Base-by-base conservation (phyloP, 1,140 invertebrate species). In the Cotesia chilonis region DNA sequence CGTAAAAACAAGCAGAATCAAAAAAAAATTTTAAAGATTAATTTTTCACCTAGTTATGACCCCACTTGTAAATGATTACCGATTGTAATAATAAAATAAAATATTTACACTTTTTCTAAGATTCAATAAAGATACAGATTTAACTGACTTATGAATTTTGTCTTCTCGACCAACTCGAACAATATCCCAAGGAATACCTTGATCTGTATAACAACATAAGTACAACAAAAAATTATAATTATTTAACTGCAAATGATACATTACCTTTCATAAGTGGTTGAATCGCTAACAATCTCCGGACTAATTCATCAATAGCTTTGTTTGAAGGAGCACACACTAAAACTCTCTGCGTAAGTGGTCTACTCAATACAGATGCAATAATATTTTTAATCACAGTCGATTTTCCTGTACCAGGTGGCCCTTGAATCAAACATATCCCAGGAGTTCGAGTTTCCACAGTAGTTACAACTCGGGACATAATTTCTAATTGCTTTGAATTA, bases 381-480 rank as follows among this genome's bases (percentile, higher is more conserved):
- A 65, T 52, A 72, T 72, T 72, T 12, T 68, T 54, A 64, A 72
- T 72, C 4, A 61, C 55, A 47, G 37, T 55, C 4, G 70, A 66
- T 57, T 72, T 72, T 59, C 70, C 67, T 57, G 52, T 69, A 1
- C 51, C 67, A 4, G 55, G 68, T n/a, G 55, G 68, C 3, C 68
- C 68, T 60, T 61, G 68, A 51, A 61, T 20, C 0, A 61, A 14
- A 60, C 57, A 61, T 61, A 61, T 70, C n/a, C 28, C 14, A 41
- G 59, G 57, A 14, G n/a, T 28, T 47, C 10, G 2, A 1, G 5
- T 20, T 10, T 60, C 55, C 4, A 51, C 57, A 2, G 36, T 61
- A 28, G 17, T 52, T 3, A 20, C 12, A 51, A 66, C n/a, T 10
- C 41, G 4, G 6, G 14, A 14, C 1, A 66, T 17, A 10, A 66